These are phyloP conservation scores for Shinisaurus crocodilurus DNA, from an alignment of 2,113 vertebrate genomes.

Conservation along the genomic window DNA sequence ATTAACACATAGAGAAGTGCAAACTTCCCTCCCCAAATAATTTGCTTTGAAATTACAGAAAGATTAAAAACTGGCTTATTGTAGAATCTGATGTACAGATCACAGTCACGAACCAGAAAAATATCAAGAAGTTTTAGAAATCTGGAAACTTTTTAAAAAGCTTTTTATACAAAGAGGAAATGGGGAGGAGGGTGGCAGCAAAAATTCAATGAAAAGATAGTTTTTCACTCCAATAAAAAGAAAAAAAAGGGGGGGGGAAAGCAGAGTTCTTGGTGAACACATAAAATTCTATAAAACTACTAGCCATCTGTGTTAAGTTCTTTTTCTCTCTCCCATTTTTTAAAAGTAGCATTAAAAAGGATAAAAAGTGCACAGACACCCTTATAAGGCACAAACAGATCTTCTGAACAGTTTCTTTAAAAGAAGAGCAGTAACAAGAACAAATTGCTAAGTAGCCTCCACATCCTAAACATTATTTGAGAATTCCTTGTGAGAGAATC, in stretches of 20 bases:
- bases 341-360: conserved; percentile 79
- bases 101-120: conserved; percentile 78
- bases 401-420: conserved; percentile 72
- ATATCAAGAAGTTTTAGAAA: conserved; percentile 39
- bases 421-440: conserved; percentile 67
- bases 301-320: conserved; percentile 61
- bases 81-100: conserved; percentile 69
- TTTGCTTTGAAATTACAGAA: conserved; percentile 68
- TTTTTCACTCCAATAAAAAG: conserved; percentile 59
- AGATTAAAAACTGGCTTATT: conserved; percentile 68
- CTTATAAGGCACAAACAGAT: conserved; percentile 87
- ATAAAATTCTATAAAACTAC: conserved; percentile 72
- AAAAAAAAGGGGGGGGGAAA: conserved; percentile 54
- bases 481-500: conserved; percentile 41
- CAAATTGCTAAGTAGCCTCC: conserved; percentile 59
- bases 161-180: conserved; percentile 56
- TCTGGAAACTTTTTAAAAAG: conserved; percentile 47
- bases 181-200: conserved; percentile 52
- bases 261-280: conserved; percentile 65
- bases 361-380: conserved; percentile 85
- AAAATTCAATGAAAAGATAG: conserved; percentile 54
- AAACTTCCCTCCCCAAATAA: conserved; percentile 63
- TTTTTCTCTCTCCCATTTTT: conserved; percentile 33
- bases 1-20: conserved; percentile 75
- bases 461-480: conserved; percentile 60